phyloP scores from a whole-genome alignment of 2,888 invertebrate species.

The Digitonthophagus gazella region DNA sequence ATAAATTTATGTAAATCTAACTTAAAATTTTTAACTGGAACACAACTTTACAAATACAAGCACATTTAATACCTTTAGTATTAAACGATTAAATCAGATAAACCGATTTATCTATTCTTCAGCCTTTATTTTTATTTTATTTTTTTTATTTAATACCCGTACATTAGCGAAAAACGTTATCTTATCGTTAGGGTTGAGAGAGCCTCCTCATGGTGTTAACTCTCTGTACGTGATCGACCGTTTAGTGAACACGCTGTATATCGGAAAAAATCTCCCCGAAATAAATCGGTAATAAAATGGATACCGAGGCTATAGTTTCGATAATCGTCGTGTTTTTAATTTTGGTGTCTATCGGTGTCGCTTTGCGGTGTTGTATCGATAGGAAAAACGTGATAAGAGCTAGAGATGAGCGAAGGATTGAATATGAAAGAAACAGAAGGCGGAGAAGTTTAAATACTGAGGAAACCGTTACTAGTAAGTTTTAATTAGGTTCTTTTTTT shows the following conservation, averaged over 20 bases:
- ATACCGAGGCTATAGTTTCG: conserved; percentile 3
- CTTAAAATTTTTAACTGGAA: not conserved
- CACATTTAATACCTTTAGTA: not conserved
- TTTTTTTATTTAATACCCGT: conserved; percentile 3
- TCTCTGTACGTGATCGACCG: not conserved
- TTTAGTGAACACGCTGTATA: not conserved
- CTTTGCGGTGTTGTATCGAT: not conserved
- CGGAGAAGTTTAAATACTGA: not conserved
- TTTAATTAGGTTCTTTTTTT: too few relatives aligned
- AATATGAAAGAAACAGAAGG: not conserved
- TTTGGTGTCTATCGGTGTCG: not conserved
- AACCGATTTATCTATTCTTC: not conserved
- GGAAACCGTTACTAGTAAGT: not conserved
- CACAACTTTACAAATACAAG: not conserved
- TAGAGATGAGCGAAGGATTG: not conserved
- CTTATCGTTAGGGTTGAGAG: conserved; percentile 5
- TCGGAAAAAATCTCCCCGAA: not conserved
- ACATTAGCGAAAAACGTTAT: conserved; percentile 2
- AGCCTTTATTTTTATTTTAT: not conserved
- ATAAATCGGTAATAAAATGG: conserved; percentile 3
- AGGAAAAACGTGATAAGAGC: conserved; percentile 4
- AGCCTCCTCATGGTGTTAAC: not conserved
- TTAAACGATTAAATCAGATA: not conserved
- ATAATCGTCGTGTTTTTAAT: conserved; percentile 9
- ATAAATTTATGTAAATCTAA: not conserved